A percentile compares a stretch with the other conserved stretches of the same genome.
Evolutionary conservation across 2,888 invertebrate genomes (phyloP).

Genomic region (Drosophila rubida): DNA sequence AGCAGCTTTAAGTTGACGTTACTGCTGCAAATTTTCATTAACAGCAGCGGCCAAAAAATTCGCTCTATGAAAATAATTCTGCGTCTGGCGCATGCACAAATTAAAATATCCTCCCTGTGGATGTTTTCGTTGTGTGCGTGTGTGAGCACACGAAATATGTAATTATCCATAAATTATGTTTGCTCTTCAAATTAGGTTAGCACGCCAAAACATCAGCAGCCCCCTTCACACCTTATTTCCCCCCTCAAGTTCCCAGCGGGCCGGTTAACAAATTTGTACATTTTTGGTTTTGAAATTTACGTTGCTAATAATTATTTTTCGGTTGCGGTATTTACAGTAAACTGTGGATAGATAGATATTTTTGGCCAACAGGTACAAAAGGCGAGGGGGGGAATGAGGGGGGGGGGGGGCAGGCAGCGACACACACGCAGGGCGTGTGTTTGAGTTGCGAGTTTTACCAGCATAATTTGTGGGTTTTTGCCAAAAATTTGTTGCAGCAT

Average conservation of each 20-base stretch:
- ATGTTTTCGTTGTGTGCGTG: conserved; percentile 16
- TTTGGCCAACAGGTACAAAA: conserved; percentile 10
- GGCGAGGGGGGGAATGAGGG: neutral
- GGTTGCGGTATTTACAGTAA: conserved; percentile 38
- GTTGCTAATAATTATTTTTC: conserved; percentile 58
- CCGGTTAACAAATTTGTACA: conserved; percentile 52
- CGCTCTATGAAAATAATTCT: conserved; percentile 21
- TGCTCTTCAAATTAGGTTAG: conserved; percentile 48
- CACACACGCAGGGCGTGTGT: neutral
- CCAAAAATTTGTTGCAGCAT: conserved; percentile 2
- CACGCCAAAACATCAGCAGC: conserved; percentile 8
- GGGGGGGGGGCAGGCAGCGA: neutral
- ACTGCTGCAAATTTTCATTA: conserved; percentile 37
- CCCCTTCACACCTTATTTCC: neutral
- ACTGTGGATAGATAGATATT: conserved; percentile 24
- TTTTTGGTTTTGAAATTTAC: conserved; percentile 54
- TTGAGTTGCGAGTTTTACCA: conserved; percentile 12
- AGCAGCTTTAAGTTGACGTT: conserved; percentile 24
- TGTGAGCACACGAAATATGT: conserved; percentile 49
- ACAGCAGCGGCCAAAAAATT: conserved; percentile 12
- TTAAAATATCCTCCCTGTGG: conserved; percentile 10
- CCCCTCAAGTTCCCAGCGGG: neutral
- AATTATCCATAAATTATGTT: conserved; percentile 68
- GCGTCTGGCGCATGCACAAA: conserved; percentile 15
- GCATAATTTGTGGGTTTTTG: conserved; percentile 25